Evolutionary conservation across 2,797 vertebrate species (phyloP).

Genomic region (Chiroxiphia lanceolata): DNA sequence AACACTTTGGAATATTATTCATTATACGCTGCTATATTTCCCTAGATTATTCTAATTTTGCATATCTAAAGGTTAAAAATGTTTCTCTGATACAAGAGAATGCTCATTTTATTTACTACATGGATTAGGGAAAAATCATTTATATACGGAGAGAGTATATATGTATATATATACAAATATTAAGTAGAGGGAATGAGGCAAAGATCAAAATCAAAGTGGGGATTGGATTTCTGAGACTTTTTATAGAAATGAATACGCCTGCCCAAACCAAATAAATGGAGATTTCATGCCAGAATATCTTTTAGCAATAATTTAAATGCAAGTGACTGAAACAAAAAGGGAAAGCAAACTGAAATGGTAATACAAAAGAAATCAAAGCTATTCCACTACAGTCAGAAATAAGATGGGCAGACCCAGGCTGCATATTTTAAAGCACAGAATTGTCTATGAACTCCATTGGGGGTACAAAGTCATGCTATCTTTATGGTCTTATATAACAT

Average conservation of each 20-base stretch:
- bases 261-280: slow-evolving; percentile 16
- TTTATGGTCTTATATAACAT: neutral
- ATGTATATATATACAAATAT: neutral
- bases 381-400: slow-evolving; percentile 3
- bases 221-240: neutral
- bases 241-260: neutral
- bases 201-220: neutral
- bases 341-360: slow-evolving; percentile 44
- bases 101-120: slow-evolving; percentile 12
- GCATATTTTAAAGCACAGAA: slow-evolving; percentile 29
- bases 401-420: slow-evolving; percentile 7
- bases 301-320: slow-evolving; percentile 28
- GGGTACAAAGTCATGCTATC: neutral
- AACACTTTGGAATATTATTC: neutral
- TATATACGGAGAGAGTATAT: no score
- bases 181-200: neutral
- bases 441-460: slow-evolving; percentile 1
- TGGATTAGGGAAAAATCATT: neutral
- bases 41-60: slow-evolving; percentile 11
- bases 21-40: slow-evolving; percentile 31
- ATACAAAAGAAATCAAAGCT: slow-evolving; percentile 40
- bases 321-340: slow-evolving; percentile 38
- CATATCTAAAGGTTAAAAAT: slow-evolving; percentile 42
- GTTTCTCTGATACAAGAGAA: neutral
- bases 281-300: slow-evolving; percentile 26